Conservation (phyloP, 2,113 vertebrate genomes). For the Anguilla japonica region DNA sequence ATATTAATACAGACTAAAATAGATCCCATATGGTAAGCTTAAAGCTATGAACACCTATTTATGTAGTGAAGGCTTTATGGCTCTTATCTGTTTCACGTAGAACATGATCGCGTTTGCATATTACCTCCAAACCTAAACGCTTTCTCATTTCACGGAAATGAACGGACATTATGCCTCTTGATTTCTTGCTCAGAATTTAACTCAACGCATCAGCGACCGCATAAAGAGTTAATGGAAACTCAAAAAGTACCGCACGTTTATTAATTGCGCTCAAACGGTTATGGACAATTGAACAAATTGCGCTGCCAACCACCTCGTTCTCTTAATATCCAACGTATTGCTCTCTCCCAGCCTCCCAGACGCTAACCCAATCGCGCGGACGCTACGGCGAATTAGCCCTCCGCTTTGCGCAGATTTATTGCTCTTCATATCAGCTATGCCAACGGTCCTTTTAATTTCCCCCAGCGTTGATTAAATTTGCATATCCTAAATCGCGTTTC, state of each 20-base stretch:
- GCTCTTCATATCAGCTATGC: constrained; percentile 15
- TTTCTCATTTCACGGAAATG: neutral
- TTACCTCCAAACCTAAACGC: no score
- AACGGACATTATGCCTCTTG: neutral
- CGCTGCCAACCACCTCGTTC: neutral
- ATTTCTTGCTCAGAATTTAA: neutral
- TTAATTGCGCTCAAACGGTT: constrained; percentile 18
- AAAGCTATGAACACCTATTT: neutral
- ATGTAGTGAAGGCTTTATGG: no score
- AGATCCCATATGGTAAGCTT: neutral
- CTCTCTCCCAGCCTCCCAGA: constrained; percentile 1
- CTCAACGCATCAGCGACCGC: neutral
- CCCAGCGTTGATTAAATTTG: constrained; percentile 15
- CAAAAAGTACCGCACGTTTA: neutral
- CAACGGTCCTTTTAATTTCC: constrained; percentile 21
- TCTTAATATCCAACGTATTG: constrained; percentile 4
- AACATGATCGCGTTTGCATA: neutral
- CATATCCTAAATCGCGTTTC: constrained; percentile 18
- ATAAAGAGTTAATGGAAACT: constrained; percentile 11
- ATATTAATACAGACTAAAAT: constrained; percentile 7
- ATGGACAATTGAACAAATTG: constrained; percentile 9
- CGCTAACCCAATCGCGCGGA: neutral
- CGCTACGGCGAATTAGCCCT: constrained; percentile 1
- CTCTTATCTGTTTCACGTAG: neutral
- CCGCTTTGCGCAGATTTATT: constrained; percentile 14